Evolutionary conservation across 2,113 vertebrate genomes (phyloP).

Genomic region (Astur gentilis): DNA sequence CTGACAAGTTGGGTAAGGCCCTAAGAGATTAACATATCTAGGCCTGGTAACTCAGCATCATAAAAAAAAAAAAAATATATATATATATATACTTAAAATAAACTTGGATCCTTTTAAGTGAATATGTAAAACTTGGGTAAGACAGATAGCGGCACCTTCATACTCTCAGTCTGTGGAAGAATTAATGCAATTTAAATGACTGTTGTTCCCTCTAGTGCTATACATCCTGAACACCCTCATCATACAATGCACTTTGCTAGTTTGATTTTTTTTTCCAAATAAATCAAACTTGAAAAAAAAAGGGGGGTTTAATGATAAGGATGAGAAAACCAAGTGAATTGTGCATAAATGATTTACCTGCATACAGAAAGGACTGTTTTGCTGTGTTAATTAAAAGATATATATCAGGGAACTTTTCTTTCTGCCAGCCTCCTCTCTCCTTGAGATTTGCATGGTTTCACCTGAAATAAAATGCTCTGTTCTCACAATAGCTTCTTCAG

Average conservation of each 20-base stretch:
- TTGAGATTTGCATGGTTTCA: slow-evolving; percentile 20
- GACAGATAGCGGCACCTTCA: not conserved
- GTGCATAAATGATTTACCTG: not conserved
- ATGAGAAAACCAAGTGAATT: slow-evolving; percentile 13
- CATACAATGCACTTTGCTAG: not conserved
- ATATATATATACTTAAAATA: not conserved
- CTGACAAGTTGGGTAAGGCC: not conserved
- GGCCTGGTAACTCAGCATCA: not conserved
- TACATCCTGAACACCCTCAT: not conserved
- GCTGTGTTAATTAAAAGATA: slow-evolving; percentile 55
- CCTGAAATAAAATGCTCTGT: slow-evolving; percentile 18
- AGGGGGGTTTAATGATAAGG: not conserved
- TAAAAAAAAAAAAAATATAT: not conserved
- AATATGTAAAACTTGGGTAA: not conserved
- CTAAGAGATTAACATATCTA: not conserved
- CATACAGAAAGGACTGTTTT: not conserved
- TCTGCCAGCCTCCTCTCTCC: not conserved
- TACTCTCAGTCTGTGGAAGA: not conserved
- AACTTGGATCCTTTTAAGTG: not conserved
- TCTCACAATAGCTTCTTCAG: slow-evolving; percentile 36
- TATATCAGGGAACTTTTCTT: slow-evolving; percentile 15
- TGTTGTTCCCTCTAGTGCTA: not conserved
- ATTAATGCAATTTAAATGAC: slow-evolving; percentile 1
- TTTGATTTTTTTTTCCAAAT: not conserved
- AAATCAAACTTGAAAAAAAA: not conserved